Conservation (phyloP, 1,140 invertebrate species). For the Teleogryllus occipitalis region DNA sequence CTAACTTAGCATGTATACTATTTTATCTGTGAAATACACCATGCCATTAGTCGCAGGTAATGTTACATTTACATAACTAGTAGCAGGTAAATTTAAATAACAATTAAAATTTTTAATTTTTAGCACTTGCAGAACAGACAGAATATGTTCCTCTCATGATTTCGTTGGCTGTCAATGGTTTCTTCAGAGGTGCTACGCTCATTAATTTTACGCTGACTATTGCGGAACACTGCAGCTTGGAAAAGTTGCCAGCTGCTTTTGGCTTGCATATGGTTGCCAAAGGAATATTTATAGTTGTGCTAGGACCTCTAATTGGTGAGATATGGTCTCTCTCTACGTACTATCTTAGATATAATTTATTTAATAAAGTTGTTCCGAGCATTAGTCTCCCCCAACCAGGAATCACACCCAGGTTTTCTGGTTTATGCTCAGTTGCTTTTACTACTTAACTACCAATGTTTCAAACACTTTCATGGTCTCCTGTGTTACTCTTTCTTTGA, state of each 20-base stretch:
- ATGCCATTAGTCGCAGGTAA: background rate
- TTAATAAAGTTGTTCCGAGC: too few relatives aligned
- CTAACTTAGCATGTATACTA: background rate
- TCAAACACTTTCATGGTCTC: too few relatives aligned
- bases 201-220: constrained; percentile 67
- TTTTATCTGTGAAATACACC: background rate
- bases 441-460: too few relatives aligned
- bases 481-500: too few relatives aligned
- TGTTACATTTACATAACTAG: background rate
- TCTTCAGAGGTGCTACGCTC: constrained; percentile 60
- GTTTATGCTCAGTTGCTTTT: too few relatives aligned
- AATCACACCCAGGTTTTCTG: too few relatives aligned
- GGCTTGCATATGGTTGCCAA: constrained; percentile 69
- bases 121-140: constrained; percentile 56
- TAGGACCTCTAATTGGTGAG: constrained; percentile 64
- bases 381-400: too few relatives aligned
- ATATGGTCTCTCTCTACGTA: constrained; percentile 11
- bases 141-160: constrained; percentile 54
- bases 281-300: constrained; percentile 55
- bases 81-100: background rate
- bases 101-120: constrained; percentile 26
- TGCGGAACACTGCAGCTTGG: constrained; percentile 60
- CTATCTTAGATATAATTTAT: too few relatives aligned
- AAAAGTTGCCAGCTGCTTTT: constrained; percentile 64
- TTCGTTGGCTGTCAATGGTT: constrained; percentile 59